Base-by-base conservation (phyloP, 2,113 vertebrate genomes). In the Patagioenas fasciata region DNA sequence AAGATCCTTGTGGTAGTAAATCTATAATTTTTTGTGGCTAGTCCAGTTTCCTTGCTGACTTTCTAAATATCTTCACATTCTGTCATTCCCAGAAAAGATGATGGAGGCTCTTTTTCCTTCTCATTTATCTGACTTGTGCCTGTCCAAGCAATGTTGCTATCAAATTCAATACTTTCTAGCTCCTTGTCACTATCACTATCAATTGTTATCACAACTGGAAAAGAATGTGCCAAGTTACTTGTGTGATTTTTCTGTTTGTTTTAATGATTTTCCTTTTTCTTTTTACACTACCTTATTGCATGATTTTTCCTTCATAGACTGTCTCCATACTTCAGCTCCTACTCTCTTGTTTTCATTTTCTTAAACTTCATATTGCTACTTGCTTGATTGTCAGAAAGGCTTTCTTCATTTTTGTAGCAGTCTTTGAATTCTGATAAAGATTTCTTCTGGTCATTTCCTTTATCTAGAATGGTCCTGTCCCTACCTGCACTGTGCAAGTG, bases 191-290 rank as follows among this genome's bases (percentile, higher is more conserved):
- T 98, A 66, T 98, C 98, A 88, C 98, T 98, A 61, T 98, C 97
- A 29, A 98, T 98, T 53, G 97, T 98, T 72, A 99, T 98, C n/a
- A 99, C 91, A 44, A 97, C 73, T 16, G 98, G 96, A 11, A 98
- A 98, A 56, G 71, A 78, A 65, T 32, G 58, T 4, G 24, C 47
- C 47, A 89, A 48, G 62, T 93, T 75, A 54, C 91, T 79, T 48
- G 80, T 73, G 66, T 95, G 98, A 93, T 98, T 97, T 72, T 95
- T 98, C 88, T 93, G 97, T 90, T 98, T 99, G 88, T 97, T 99
- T 95, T 98, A 98, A 77, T 98, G 98, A 44, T 44, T 44, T 44
- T 44, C 42, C 66, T 99, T 99, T 95, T 98, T 98, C 91, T 98
- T 98, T 73, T 98, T 98, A 88, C 96, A 97, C 69, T 92, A 98